Base-by-base conservation (phyloP, 1,140 invertebrate species). In the Heliconius hermathena region DNA sequence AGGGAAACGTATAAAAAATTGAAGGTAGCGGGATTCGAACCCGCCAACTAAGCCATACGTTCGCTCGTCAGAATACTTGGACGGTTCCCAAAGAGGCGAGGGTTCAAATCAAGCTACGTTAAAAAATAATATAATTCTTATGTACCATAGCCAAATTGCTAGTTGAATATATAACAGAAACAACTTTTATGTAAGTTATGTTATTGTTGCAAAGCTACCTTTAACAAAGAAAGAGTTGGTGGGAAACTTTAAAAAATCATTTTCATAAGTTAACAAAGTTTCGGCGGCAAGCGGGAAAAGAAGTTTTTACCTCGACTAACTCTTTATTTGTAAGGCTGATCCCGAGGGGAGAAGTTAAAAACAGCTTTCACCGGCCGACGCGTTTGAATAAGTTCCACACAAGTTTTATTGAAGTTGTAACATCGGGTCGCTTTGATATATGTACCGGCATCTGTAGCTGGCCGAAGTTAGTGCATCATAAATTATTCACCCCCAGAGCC, bases 381-480 rank as follows among this genome's bases (percentile, higher is more conserved):
- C 93, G 90, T 93, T 93, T 93, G 93, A 94, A 92, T 94, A 94
- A 94, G 89, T 94, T 94, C 88, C 87, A 82, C 85, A 85, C 77
- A 93, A 94, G 91, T 94, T 94, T 92, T 94, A 94, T 94, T 93
- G 91, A 93, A 94, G 89, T 94, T 94, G 90, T 93, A 93, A 91
- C 91, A 90, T 94, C 91, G 88, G 90, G 85, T 82, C 87, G 81
- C 85, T 90, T 90, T 94, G 91, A 94, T 94, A 90, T 94, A 94
- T 93, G 90, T 91, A 92, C 86, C 83, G 83, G 81, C 87, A 90
- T 90, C 86, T 89, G 89, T 88, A 91, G 79, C 85, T 79, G 90
- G 87, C 83, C 85, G 81, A 91, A 94, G 88, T 93, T 93, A 88
- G 83, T 91, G 90, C 91, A 91, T 92, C 91, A 88, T 94, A 94